Base-by-base conservation (phyloP, 1,140 invertebrate genomes). In the Mactra quadrangularis region DNA sequence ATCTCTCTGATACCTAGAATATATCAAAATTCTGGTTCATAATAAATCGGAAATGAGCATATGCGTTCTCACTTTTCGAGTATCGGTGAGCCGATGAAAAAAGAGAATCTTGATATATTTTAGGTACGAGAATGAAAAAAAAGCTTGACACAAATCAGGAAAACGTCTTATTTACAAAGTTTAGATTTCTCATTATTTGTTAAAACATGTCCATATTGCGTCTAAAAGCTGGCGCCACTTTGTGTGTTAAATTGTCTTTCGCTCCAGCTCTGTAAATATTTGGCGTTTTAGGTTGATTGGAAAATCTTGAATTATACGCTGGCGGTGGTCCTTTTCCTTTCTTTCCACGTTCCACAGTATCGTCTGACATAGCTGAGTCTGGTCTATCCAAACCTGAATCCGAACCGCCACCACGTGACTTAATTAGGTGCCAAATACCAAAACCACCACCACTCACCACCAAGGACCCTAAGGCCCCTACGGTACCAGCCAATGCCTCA, bases 391-490 rank as follows among this genome's bases (percentile, higher is more conserved):
- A 66, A 19, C 13, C 22, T 9, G 3, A 55, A 13, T 19, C 41
- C 35, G 27, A 22, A 1, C 19, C 66, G 19, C 27, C 33, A 7
- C 27, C 68, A 6, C 77, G 50, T 33, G 35, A 33, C 3, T 52
- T 52, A 1, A 81, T 9, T 1, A 81, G 3, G 35, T 70, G 45
- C 77, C 77, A 81, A 22, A 71, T 31, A 1, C 64, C 77, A 22
- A 81, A 60, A 7, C 77, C 77, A 6, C 77, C 77, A 15, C 77
- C 77, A 6, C 31, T 71, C 15, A 81, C 64, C 3, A 81, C 60
- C 11, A 57, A 27, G 15, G 77, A 81, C 11, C 77, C 66, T 19
- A 81, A 27, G 19, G 77, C 77, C 19, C 77, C 77, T 0, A 81
- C 77, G 13, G 77, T 52, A 0, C 77, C 77, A 19, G 77, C 77